Base-by-base conservation (phyloP, 1,140 invertebrate genomes). In the Pinna nobilis region DNA sequence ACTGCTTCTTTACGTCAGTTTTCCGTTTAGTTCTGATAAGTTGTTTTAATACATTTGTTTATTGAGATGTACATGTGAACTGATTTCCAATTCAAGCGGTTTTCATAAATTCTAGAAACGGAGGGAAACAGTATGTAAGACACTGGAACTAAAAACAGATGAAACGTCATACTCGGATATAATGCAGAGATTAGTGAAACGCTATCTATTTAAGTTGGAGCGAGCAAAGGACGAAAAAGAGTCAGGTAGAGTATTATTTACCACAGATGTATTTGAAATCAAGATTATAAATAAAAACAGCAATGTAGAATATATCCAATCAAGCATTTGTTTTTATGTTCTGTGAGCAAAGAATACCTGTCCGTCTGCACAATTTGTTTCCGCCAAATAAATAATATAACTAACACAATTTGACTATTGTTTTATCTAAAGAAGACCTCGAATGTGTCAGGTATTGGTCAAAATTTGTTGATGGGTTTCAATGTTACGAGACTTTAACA, bases 151-250 rank as follows among this genome's bases (percentile, higher is more conserved):
- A 20, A 88, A 87, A 74, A 74, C 84, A 30, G 84, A 84, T 25
- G 86, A 88, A 44, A 85, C 86, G 6, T 87, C 86, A 2, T 89
- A 88, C 64, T 75, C 81, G 9, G 88, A 89, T 60, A 89, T 89
- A 30, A 86, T 89, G 82, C 88, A 89, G 49, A 74, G 88, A 50
- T 70, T 88, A 23, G 87, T 88, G 9, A 82, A 87, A 67, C 68
- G 88, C 63, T 89, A 89, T 71, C 79, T 88, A 35, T 89, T 89
- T 51, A 88, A 89, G 70, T 70, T 88, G 61, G 88, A 89, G 69
- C 70, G 88, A 73, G 84, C 84, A 18, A 86, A 83, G 68, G 88
- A 88, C 53, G 86, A 86, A 70, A 86, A 85, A 49, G 85, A 84
- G 57, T 70, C 69, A 44, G 57, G 81, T 82, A 35, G 61, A 68